phyloP scores from a whole-genome alignment of 2,113 vertebrate species.

The Kryptolebias marmoratus region DNA sequence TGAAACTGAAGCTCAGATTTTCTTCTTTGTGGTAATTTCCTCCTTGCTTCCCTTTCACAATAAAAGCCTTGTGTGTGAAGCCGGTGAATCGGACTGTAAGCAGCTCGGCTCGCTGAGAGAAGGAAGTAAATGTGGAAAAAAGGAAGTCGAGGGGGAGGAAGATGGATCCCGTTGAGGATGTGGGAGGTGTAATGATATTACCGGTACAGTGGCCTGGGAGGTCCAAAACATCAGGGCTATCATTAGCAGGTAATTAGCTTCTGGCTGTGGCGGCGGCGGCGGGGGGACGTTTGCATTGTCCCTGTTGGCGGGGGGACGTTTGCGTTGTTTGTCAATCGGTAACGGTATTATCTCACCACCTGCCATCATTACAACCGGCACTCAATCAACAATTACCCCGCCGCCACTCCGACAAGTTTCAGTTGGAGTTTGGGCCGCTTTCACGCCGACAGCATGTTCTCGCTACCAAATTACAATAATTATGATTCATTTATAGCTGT shows the following conservation, averaged over 20 bases:
- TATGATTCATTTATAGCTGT: conserved; percentile 69
- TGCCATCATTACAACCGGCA: conserved; percentile 48
- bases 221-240: conserved; percentile 56
- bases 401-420: conserved; percentile 45
- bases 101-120: background rate
- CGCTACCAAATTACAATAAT: conserved; percentile 69
- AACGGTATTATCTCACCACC: conserved; percentile 55
- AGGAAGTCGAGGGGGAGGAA: background rate
- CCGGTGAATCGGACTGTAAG: too few relatives aligned
- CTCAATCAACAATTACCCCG: conserved; percentile 60
- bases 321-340: conserved; percentile 57
- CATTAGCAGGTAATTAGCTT: conserved; percentile 68
- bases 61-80: background rate
- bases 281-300: conserved; percentile 47
- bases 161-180: conserved; percentile 20
- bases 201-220: conserved; percentile 59
- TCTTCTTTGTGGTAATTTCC: too few relatives aligned
- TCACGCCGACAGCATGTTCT: conserved; percentile 47
- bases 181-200: conserved; percentile 61
- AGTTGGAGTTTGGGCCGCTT: conserved; percentile 47
- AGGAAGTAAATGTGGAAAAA: background rate
- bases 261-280: conserved; percentile 26
- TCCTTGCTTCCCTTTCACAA: background rate
- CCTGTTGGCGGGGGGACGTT: conserved; percentile 24
- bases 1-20: too few relatives aligned